Conservation (phyloP, 1,140 invertebrate species). For the Halyomorpha halys region DNA sequence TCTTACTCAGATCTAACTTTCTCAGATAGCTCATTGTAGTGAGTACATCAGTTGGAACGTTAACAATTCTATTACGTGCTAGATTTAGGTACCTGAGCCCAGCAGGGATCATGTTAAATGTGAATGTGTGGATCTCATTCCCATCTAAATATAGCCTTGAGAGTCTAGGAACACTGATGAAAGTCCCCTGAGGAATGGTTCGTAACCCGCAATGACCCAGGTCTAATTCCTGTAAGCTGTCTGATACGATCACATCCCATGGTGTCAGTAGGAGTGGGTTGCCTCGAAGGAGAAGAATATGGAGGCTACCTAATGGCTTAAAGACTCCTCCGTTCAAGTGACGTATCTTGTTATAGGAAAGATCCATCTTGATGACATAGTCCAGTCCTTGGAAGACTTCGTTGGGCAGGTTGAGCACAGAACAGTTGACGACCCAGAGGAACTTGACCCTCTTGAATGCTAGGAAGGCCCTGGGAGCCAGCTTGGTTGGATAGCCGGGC, state of each 20-base stretch:
- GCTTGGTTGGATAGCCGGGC: constrained; percentile 1
- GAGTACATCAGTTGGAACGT: constrained; percentile 29
- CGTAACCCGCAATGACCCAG: constrained; percentile 29
- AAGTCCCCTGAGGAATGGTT: constrained; percentile 25
- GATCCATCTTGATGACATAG: constrained; percentile 73
- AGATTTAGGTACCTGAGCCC: constrained; percentile 29
- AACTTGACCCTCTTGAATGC: constrained; percentile 27
- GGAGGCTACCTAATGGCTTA: constrained; percentile 23
- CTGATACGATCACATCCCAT: constrained; percentile 28
- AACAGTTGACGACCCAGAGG: constrained; percentile 50
- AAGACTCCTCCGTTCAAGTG: constrained; percentile 44
- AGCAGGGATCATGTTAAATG: constrained; percentile 28
- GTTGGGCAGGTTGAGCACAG: constrained; percentile 54
- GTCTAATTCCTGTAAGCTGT: constrained; percentile 29
- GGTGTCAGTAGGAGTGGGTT: constrained; percentile 28
- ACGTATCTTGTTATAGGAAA: constrained; percentile 63
- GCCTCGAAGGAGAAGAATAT: constrained; percentile 27
- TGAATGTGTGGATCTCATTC: constrained; percentile 28
- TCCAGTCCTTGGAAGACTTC: constrained; percentile 62
- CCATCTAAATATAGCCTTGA: constrained; percentile 28
- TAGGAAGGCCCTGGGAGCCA: constrained; percentile 27
- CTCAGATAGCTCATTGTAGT: constrained; percentile 25
- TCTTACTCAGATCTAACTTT: constrained; percentile 30
- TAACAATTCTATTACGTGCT: constrained; percentile 29
- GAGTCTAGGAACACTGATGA: constrained; percentile 26